Evolutionary conservation across 2,113 vertebrate genomes (phyloP).

Genomic region (Pithys albifrons): DNA sequence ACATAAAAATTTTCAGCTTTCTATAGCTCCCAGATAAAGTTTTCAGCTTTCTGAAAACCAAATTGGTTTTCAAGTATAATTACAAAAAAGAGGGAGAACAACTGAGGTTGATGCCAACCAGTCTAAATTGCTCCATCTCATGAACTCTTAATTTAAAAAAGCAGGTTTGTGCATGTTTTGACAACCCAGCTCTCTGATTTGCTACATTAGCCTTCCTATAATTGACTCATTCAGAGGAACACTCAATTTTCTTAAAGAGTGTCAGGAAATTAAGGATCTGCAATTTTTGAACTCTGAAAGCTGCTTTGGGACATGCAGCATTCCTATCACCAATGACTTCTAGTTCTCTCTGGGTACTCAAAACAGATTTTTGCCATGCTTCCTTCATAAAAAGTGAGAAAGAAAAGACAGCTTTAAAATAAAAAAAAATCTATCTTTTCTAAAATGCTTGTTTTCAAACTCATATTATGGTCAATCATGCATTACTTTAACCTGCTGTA

Average conservation of each 20-base stretch:
- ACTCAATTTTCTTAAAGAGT: neutral
- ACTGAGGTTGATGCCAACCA: neutral
- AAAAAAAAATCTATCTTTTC: neutral
- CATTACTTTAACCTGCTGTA: neutral
- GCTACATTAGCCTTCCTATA: neutral
- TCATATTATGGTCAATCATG: neutral
- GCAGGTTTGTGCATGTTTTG: neutral
- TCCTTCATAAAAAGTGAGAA: constrained; percentile 14
- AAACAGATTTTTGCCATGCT: neutral
- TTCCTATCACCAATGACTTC: neutral
- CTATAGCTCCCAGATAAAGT: neutral
- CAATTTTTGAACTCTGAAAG: constrained; percentile 13
- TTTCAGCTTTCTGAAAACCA: neutral
- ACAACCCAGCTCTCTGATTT: neutral
- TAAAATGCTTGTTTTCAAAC: constrained; percentile 35
- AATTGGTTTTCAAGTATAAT: neutral
- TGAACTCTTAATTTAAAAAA: neutral
- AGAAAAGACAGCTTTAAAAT: neutral
- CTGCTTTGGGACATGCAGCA: neutral
- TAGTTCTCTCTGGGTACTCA: neutral
- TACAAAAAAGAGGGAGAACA: neutral
- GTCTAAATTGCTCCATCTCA: neutral
- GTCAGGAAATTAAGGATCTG: constrained; percentile 16
- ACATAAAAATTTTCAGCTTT: constrained; percentile 1
- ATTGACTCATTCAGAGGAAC: neutral